Evolutionary conservation across 2,113 vertebrate species (phyloP), one percentile per base, ranked within the genome.

Genomic region (Pygoscelis adeliae): DNA sequence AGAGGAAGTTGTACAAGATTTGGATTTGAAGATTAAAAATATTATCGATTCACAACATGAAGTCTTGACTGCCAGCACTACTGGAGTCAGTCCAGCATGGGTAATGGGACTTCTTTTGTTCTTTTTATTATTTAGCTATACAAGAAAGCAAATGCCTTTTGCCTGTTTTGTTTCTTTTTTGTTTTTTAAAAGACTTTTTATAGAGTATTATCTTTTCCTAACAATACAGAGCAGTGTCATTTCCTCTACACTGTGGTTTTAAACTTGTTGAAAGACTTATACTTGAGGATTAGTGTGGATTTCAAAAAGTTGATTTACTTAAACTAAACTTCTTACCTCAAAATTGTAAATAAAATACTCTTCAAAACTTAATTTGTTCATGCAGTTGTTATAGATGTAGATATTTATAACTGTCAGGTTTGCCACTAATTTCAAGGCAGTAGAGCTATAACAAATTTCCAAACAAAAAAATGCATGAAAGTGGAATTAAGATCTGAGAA

Each of bases 51-150:
- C 97, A 87, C 98, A 98, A 86, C 97, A 97, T 89, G 97, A 96
- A 88, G 63, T 86, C 16, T 74, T 94, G 79, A 89, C 94, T 95
- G 84, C 96, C 81, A 70, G 71, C 62, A 70, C 97, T 86, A 98
- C 97, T n/a, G 98, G 98, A 93, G 98, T 99, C 95, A 99, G 99
- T 97, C 99, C 99, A 91, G 98, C 98, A 84, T 98, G 98, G 99
- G 99, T 99, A 99, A 99, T 94, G 84, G 92, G 65, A 77, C 85
- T 94, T 93, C 89, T 94, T 96, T 96, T 95, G 87, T 97, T 96
- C 95, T 96, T 74, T 61, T 70, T 90, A 78, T 47, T 90, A 8
- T 94, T 97, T 94, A 88, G 73, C 62, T 88, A 94, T 90, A 47
- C 61, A 47, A 94, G 61, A 80, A 94, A 97, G 84, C 42, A 83